phyloP scores from a whole-genome alignment of 2,888 invertebrate genomes.

The Drosophila longiperda region DNA sequence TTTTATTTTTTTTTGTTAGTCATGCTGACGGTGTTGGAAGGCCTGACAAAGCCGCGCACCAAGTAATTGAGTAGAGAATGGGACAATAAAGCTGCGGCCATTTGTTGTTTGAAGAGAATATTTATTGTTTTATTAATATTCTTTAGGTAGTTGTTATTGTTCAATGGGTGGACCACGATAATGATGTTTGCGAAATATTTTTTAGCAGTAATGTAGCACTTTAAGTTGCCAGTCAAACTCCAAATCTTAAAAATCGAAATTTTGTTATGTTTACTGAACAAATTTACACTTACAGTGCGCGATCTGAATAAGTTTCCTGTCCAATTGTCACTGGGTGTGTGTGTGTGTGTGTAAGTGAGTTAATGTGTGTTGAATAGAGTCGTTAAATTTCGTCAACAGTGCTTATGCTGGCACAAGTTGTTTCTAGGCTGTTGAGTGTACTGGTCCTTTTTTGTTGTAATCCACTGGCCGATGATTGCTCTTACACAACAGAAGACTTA shows the following conservation, averaged over 20 bases:
- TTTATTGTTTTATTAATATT: slow-evolving; percentile 44
- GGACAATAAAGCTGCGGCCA: slow-evolving; percentile 44
- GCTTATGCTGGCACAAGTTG: slow-evolving; percentile 52
- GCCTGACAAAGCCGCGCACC: slow-evolving; percentile 40
- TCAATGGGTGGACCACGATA: slow-evolving; percentile 19
- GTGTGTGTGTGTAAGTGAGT: slow-evolving; percentile 7
- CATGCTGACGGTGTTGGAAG: slow-evolving; percentile 54
- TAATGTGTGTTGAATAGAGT: slow-evolving; percentile 15
- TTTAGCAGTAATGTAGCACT: slow-evolving; percentile 54
- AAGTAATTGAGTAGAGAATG: slow-evolving; percentile 47
- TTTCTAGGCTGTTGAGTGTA: slow-evolving; percentile 10
- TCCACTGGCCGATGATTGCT: slow-evolving; percentile 52
- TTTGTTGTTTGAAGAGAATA: slow-evolving; percentile 55
- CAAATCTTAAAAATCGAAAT: slow-evolving; percentile 48
- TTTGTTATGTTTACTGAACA: slow-evolving; percentile 55
- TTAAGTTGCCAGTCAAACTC: slow-evolving; percentile 57
- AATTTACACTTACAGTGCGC: slow-evolving; percentile 72
- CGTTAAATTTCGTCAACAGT: slow-evolving; percentile 44
- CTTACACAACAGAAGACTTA: slow-evolving; percentile 75
- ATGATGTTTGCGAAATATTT: slow-evolving; percentile 51
- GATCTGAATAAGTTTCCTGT: slow-evolving; percentile 57
- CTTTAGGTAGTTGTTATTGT: slow-evolving; percentile 13
- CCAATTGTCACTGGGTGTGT: slow-evolving; percentile 16
- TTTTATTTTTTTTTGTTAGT: slow-evolving; percentile 35
- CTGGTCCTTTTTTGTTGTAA: slow-evolving; percentile 34